Conservation (phyloP, 2,113 vertebrate genomes). For the Atlantisia rogersi region DNA sequence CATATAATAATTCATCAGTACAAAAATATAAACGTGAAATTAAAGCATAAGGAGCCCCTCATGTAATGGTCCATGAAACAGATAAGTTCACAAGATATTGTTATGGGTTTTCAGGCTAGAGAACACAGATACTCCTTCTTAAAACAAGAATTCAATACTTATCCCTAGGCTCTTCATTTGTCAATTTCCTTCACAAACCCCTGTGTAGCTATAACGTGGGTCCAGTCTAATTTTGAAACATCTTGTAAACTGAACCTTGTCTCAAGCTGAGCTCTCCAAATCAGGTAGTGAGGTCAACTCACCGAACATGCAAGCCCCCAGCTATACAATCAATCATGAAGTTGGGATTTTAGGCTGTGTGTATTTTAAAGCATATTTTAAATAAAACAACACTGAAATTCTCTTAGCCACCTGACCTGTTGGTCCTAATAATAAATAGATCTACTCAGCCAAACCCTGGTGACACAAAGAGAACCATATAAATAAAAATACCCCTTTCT, state of each 20-base stretch:
- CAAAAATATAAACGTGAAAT: slow-evolving; percentile 10
- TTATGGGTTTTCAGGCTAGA: neutral
- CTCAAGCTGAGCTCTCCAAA: neutral
- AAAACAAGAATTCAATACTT: slow-evolving; percentile 35
- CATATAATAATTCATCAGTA: neutral
- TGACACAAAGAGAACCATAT: neutral
- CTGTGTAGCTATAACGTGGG: neutral
- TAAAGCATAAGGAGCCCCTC: slow-evolving; percentile 7
- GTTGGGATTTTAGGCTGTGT: neutral
- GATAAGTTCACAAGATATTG: neutral
- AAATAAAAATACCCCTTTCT: slow-evolving; percentile 7
- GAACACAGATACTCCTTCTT: neutral
- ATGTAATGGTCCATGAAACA: neutral
- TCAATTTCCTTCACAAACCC: neutral
- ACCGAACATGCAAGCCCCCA: neutral
- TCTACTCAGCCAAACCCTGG: neutral
- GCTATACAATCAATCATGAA: slow-evolving; percentile 5
- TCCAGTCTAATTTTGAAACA: slow-evolving; percentile 12
- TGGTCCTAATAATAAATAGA: neutral
- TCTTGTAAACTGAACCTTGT: neutral
- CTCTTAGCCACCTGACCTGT: neutral
- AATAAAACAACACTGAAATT: neutral
- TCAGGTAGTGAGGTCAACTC: neutral
- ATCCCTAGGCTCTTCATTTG: slow-evolving; percentile 5
- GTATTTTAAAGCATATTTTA: neutral